These are phyloP conservation scores for Xerus inauris DNA, from an alignment of 2,113 vertebrate species.

Conservation along the genomic window DNA sequence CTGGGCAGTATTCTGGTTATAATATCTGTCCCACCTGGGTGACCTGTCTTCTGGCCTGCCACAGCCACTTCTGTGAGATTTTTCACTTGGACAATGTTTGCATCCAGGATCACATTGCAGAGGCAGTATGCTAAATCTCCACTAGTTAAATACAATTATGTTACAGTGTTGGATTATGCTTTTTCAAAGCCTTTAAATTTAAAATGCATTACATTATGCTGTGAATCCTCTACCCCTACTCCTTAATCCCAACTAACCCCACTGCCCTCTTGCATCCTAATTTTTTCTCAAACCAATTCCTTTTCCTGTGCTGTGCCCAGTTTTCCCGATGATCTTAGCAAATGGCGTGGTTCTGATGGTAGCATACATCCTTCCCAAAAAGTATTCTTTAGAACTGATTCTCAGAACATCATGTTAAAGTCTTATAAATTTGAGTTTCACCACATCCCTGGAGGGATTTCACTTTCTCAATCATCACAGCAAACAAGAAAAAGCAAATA, in stretches of 20 bases:
- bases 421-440: neutral
- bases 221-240: neutral
- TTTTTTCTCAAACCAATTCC: neutral
- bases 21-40: neutral
- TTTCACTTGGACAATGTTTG: constrained; percentile 19
- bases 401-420: neutral
- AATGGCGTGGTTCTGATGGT: neutral
- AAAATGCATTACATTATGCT: neutral
- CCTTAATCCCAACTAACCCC: neutral
- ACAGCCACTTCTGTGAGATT: constrained; percentile 18
- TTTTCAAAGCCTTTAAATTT: constrained; percentile 34
- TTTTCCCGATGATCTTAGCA: constrained; percentile 17
- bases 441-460: neutral
- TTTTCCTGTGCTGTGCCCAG: neutral
- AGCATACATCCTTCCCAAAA: neutral
- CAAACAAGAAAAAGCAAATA: neutral
- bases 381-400: neutral
- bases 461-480: neutral
- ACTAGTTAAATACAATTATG: constrained; percentile 34
- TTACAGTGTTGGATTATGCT: neutral
- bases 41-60: neutral
- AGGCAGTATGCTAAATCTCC: constrained; percentile 39
- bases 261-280: neutral
- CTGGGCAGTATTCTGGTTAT: neutral
- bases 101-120: constrained; percentile 6